Conservation (phyloP, 2,888 invertebrate genomes). For the Tillus elongatus region DNA sequence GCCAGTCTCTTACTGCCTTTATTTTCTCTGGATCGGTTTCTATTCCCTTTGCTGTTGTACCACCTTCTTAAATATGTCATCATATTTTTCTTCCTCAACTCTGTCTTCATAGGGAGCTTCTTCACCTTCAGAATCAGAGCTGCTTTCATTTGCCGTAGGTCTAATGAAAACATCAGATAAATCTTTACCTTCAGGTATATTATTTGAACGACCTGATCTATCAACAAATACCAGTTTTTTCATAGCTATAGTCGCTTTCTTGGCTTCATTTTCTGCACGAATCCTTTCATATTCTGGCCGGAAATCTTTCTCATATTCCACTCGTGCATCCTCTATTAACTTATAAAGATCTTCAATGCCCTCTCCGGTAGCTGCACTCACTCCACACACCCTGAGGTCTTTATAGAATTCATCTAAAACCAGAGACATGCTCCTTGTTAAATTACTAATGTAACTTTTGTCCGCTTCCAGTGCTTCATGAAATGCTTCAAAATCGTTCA, state of each 20-base stretch:
- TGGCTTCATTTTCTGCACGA: too few relatives aligned
- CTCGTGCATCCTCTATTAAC: slow-evolving; percentile 64
- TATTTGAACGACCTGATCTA: slow-evolving; percentile 42
- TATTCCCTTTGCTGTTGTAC: slow-evolving; percentile 37
- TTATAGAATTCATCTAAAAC: slow-evolving; percentile 92
- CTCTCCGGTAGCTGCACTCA: slow-evolving; percentile 80
- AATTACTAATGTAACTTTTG: slow-evolving; percentile 70
- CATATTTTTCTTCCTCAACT: slow-evolving; percentile 27
- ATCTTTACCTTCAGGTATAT: slow-evolving; percentile 45
- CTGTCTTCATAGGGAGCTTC: slow-evolving; percentile 32
- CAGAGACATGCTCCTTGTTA: slow-evolving; percentile 87
- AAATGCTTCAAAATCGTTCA: slow-evolving; percentile 90
- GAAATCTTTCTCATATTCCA: slow-evolving; percentile 72
- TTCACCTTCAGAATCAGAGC: slow-evolving; percentile 64
- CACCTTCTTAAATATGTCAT: slow-evolving; percentile 35
- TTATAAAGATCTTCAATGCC: slow-evolving; percentile 76
- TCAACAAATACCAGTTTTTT: too few relatives aligned
- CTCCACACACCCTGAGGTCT: slow-evolving; percentile 76
- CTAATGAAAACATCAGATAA: slow-evolving; percentile 63
- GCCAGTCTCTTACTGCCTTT: too few relatives aligned
- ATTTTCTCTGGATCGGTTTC: slow-evolving; percentile 38
- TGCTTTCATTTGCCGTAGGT: slow-evolving; percentile 66
- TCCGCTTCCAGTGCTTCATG: slow-evolving; percentile 81
- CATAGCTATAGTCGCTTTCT: slow-evolving; percentile 54
- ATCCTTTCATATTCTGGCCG: not conserved